These are phyloP conservation scores for Danio choprae DNA, from an alignment of 2,797 vertebrate species.

Conservation along the genomic window DNA sequence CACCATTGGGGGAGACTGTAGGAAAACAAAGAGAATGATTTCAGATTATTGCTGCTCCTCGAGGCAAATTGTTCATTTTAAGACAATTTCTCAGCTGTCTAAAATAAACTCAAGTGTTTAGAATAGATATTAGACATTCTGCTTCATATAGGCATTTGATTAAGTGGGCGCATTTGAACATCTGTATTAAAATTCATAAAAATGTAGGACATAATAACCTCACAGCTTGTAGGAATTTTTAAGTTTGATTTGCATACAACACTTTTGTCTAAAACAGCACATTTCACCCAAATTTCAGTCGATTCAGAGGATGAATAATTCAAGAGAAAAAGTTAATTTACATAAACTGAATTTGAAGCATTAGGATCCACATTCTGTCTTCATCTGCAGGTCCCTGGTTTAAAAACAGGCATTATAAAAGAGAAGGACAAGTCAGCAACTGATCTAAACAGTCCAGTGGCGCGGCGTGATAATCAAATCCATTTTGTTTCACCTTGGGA, in stretches of 20 bases:
- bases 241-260: slow-evolving; percentile 23
- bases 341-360: slow-evolving; percentile 39
- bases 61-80: background rate
- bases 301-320: slow-evolving; percentile 50
- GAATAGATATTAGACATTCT: background rate
- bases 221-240: background rate
- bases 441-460: slow-evolving; percentile 31
- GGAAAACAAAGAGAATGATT: slow-evolving; percentile 18
- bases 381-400: slow-evolving; percentile 4
- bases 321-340: slow-evolving; percentile 45
- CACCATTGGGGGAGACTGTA: slow-evolving; percentile 9
- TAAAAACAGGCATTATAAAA: slow-evolving; percentile 28
- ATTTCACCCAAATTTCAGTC: slow-evolving; percentile 21
- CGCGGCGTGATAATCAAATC: slow-evolving; percentile 27
- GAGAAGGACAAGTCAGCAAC: slow-evolving; percentile 8
- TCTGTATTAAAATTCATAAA: slow-evolving; percentile 15
- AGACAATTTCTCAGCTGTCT: background rate
- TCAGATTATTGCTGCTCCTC: background rate
- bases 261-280: slow-evolving; percentile 14
- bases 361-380: slow-evolving; percentile 1
- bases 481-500: slow-evolving; percentile 50
- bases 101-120: background rate
- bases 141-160: background rate
- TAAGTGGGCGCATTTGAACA: background rate
- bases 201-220: background rate